Conservation (phyloP, 2,888 invertebrate genomes). For the Apamea sordens region DNA sequence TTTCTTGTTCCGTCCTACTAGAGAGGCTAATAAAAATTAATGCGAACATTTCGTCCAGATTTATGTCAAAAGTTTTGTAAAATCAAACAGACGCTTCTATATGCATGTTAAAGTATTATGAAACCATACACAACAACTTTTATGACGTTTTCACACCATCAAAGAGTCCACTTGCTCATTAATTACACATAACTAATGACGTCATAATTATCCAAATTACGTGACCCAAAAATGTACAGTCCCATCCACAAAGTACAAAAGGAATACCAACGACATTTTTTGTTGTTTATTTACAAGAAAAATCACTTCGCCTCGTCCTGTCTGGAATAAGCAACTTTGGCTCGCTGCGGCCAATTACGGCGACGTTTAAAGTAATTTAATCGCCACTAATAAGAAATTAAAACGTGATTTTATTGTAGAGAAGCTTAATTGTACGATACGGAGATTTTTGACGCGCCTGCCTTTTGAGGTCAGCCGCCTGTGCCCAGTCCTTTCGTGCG, state of each 20-base stretch:
- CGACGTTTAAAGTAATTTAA: constrained; percentile 82
- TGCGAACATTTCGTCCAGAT: constrained; percentile 62
- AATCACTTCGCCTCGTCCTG: constrained; percentile 55
- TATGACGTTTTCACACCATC: constrained; percentile 70
- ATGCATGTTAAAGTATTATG: constrained; percentile 55
- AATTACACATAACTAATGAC: constrained; percentile 70
- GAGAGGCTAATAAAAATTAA: constrained; percentile 66
- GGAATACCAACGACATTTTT: constrained; percentile 35
- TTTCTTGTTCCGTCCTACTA: constrained; percentile 50
- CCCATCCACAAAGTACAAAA: constrained; percentile 60
- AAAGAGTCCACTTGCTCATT: constrained; percentile 71
- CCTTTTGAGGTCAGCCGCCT: constrained; percentile 78
- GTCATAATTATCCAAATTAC: constrained; percentile 72
- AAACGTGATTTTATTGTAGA: constrained; percentile 84
- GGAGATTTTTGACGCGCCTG: constrained; percentile 77
- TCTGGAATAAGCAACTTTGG: constrained; percentile 56
- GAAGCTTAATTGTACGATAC: constrained; percentile 80
- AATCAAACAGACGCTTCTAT: constrained; percentile 63
- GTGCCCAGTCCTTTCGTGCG: constrained; percentile 57
- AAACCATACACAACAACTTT: constrained; percentile 55
- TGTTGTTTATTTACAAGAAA: constrained; percentile 51
- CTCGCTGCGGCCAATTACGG: constrained; percentile 79
- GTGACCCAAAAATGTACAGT: constrained; percentile 71
- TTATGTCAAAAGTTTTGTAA: constrained; percentile 61
- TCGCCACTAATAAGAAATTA: constrained; percentile 82